Conservation (phyloP, 2,888 invertebrate genomes). For the Lampropteryx suffumata region DNA sequence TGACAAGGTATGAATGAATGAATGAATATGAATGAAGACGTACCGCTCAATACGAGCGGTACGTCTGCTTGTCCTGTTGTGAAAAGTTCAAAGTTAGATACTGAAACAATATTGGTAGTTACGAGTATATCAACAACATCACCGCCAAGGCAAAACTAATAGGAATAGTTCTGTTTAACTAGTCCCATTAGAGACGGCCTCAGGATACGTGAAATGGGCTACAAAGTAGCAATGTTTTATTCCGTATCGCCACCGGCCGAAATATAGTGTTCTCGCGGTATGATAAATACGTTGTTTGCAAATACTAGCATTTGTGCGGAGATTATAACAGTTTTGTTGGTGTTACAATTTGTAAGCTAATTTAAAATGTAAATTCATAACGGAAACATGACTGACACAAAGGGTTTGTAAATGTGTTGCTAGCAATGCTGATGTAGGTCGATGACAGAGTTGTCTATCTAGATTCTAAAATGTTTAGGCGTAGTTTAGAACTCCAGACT, state of each 20-base stretch:
- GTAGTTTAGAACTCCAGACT: no score
- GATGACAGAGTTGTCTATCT: no score
- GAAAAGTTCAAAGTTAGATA: no score
- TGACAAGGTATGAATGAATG: no score
- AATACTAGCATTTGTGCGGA: slow-evolving; percentile 22
- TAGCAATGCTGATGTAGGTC: no score
- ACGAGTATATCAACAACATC: background rate
- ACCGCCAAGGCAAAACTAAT: background rate
- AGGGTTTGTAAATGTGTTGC: slow-evolving; percentile 4
- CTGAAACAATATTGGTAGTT: no score
- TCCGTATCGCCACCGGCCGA: slow-evolving; percentile 22
- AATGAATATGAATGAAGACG: no score
- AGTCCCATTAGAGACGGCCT: slow-evolving; percentile 11
- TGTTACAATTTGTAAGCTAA: slow-evolving; percentile 13
- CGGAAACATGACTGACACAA: slow-evolving; percentile 3
- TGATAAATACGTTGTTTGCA: slow-evolving; percentile 28
- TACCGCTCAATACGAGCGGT: no score
- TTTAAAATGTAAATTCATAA: slow-evolving; percentile 13
- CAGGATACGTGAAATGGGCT: slow-evolving; percentile 18
- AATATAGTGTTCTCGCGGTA: slow-evolving; percentile 23
- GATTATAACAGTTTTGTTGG: slow-evolving; percentile 18
- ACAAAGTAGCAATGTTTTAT: slow-evolving; percentile 24
- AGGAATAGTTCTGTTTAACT: background rate
- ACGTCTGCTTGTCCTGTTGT: no score
- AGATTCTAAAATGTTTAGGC: no score